These are phyloP conservation scores for Girardinus metallicus DNA, from an alignment of 2,797 vertebrate genomes.

Conservation along the genomic window DNA sequence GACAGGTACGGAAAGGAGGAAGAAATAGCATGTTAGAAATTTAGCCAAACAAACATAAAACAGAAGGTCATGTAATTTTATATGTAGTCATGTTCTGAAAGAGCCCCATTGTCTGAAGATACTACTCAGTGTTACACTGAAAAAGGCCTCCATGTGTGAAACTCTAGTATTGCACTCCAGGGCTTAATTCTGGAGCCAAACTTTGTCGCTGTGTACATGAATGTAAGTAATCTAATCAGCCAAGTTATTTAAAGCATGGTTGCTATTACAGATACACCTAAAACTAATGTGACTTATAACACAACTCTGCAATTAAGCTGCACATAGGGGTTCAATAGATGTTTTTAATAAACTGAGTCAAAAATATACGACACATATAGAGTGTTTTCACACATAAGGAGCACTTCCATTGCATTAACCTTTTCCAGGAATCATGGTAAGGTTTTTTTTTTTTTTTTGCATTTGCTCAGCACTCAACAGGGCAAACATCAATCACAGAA, in stretches of 20 bases:
- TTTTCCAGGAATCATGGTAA: neutral
- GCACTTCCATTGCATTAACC: neutral
- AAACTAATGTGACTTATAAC: slow-evolving; percentile 34
- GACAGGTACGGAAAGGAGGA: slow-evolving; percentile 28
- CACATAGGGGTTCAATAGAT: slow-evolving; percentile 17
- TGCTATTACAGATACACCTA: slow-evolving; percentile 29
- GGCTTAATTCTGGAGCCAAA: slow-evolving; percentile 30
- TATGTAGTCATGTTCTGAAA: slow-evolving; percentile 29
- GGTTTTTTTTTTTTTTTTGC: neutral
- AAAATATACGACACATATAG: slow-evolving; percentile 17
- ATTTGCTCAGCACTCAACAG: neutral
- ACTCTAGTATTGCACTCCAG: slow-evolving; percentile 19
- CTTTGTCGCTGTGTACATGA: slow-evolving; percentile 25
- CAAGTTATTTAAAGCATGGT: slow-evolving; percentile 34
- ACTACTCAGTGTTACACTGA: slow-evolving; percentile 17
- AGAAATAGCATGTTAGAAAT: slow-evolving; percentile 20
- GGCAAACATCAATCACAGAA: neutral
- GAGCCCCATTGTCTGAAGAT: slow-evolving; percentile 29
- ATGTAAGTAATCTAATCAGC: slow-evolving; percentile 38
- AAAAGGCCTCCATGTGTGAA: slow-evolving; percentile 46
- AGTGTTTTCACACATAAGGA: neutral
- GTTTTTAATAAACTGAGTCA: slow-evolving; percentile 26
- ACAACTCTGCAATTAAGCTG: slow-evolving; percentile 27
- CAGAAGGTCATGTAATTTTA: slow-evolving; percentile 28
- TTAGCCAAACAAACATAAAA: slow-evolving; percentile 20